Conservation (phyloP, 1,140 invertebrate species). For the Lerema accius region DNA sequence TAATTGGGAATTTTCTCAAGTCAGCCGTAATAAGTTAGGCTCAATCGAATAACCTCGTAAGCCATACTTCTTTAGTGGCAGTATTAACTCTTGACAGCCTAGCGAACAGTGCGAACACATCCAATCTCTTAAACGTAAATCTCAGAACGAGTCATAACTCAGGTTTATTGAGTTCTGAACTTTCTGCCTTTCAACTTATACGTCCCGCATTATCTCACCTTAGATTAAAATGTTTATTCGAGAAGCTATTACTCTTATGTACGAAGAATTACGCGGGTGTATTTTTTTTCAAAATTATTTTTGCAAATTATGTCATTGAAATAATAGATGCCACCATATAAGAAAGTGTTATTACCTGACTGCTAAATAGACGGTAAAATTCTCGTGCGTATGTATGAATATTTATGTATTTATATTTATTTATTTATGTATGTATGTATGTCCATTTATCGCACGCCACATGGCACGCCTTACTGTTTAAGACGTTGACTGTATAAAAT, state of each 20-base stretch:
- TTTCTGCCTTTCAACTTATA: slow-evolving; percentile 50
- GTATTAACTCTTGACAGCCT: slow-evolving; percentile 42
- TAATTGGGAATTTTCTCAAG: not conserved
- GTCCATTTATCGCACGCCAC: no score
- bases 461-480: no score
- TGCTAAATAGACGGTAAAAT: no score
- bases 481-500: no score
- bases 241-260: slow-evolving; percentile 10
- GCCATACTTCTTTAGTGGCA: not conserved
- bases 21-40: not conserved
- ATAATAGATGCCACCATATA: no score
- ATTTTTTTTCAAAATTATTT: no score
- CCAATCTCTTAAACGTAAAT: slow-evolving; percentile 67
- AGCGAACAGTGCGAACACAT: slow-evolving; percentile 70
- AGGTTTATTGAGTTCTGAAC: slow-evolving; percentile 72
- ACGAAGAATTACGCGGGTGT: no score
- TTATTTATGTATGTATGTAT: no score
- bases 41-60: not conserved
- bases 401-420: no score
- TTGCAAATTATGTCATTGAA: no score
- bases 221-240: slow-evolving; percentile 44
- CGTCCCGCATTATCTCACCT: slow-evolving; percentile 40
- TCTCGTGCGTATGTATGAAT: no score
- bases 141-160: slow-evolving; percentile 67
- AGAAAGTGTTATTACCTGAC: no score